Evolutionary conservation across 2,888 invertebrate species (phyloP), one percentile per base, ranked within the genome.

Genomic region (Dimorphilus gyrociliatus): DNA sequence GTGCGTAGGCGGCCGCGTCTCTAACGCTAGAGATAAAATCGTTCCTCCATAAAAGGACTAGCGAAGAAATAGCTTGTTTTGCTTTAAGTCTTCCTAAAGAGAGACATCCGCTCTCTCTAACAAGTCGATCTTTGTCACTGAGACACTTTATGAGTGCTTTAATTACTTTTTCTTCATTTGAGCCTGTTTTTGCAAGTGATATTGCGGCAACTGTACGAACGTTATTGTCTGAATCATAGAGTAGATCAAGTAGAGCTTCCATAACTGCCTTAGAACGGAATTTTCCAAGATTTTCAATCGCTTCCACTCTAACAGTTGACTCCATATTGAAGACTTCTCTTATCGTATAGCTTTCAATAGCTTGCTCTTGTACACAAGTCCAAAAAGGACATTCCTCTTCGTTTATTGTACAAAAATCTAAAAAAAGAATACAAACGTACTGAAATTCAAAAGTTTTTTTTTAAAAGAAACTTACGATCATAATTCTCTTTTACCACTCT

Each of bases 261-360:
- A 52, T 37, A 15, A 53, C 51, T 3, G 46, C 44, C 3, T 32
- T 30, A 33, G 48, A 48, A 23, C 44, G 37, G 39, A 45, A 50
- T 32, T 46, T 47, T 52, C 53, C 50, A 23, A 53, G 38, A 33
- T 51, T 51, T 29, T 53, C 46, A 27, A 53, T 53, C 28, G 53
- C 53, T 29, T 51, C 49, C 10, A 53, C 45, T 25, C 53, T 29
- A 13, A 53, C 49, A 16, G 46, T 38, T 4, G 52, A 53, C 12
- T 51, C 46, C 48, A 53, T 51, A 33, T 45, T 39, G 41, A 53
- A 52, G 4, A 53, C 50, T 25, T 51, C 51, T 25, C 42, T 44
- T 41, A 53, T 50, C 19, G 50, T 46, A 32, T 44, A 47, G 30
- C 45, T 45, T 36, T 52, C 51, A 6, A 45, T 31, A 5, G 47